Base-by-base conservation (phyloP, 2,797 vertebrate species). In the Masticophis lateralis region DNA sequence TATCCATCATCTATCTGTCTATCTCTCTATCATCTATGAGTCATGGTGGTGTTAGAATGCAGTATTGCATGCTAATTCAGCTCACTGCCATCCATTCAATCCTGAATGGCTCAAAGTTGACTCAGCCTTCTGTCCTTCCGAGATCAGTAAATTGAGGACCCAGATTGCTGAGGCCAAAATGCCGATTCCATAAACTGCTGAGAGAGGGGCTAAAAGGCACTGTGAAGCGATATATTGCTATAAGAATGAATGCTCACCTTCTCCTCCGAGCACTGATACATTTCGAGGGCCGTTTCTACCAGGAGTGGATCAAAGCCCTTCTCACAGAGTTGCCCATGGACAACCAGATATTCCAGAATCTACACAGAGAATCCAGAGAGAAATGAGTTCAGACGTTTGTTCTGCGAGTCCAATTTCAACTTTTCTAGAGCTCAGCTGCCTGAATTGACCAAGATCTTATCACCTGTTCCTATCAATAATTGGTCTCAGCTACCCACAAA, bases 301-400 rank as follows among this genome's bases (percentile, higher is more conserved):
- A 99, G 98, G 91, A 98, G 97, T 61, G 98, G 98, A 95, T 99
- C 99, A 51, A 99, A 99, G 92, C 99, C 99, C 92, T 98, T 98
- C 96, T 99, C 99, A 96, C 99, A 99, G 94, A 99, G 98, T 95
- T 99, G 99, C 92, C 98, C 98, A 1, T 98, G 98, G 96, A 98
- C 97, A 97, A 99, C 99, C 94, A 99, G 97, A 97, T 99, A 99
- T 96, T 99, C 99, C 96, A 99, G 97, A 93, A 99, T 99, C 99
- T 99, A 97, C 4, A 86, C 94, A 91, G 18, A 92, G 88, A 91
- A 79, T 92, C 22, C 59, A 93, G 13, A 12, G 59, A 59, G 87
- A 56, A 59, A 92, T 61, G 47, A 32, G 55, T 5, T 10, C 2
- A 5, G 7, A 53, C 32, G 32, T 27, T 59, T 0, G 0, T 43